Percentiles rank a stretch among this genome's conserved stretches.
Conservation (phyloP, 2,113 vertebrate species). For the Sceloporus undulatus region DNA sequence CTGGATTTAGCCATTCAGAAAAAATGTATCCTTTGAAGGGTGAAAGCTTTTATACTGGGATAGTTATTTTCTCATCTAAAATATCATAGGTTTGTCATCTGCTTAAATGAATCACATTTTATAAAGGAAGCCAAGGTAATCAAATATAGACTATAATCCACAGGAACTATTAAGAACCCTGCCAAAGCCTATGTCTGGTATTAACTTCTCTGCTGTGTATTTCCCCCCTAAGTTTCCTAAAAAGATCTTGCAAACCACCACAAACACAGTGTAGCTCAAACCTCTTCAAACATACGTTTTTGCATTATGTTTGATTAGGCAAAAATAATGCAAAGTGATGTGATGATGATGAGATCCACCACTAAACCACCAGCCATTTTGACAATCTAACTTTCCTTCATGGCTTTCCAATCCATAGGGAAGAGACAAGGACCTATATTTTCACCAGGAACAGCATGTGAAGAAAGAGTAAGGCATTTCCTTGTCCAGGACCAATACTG, state of each 20-base stretch:
- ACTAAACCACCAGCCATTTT: neutral
- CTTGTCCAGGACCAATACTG: neutral
- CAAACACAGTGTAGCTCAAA: slow-evolving; percentile 13
- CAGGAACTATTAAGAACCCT: neutral
- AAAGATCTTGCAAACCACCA: neutral
- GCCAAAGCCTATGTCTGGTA: neutral
- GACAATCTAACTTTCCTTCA: neutral
- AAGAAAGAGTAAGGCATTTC: neutral
- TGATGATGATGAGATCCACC: neutral
- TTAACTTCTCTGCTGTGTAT: neutral
- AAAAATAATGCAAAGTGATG: neutral
- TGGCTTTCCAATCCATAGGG: neutral
- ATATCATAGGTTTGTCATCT: slow-evolving; percentile 37
- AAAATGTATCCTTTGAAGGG: slow-evolving; percentile 23
- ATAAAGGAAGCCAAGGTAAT: slow-evolving; percentile 43
- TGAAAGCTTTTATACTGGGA: slow-evolving; percentile 36
- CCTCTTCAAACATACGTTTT: neutral
- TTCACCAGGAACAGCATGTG: neutral
- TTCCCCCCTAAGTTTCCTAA: neutral
- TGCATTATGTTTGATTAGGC: slow-evolving; percentile 20
- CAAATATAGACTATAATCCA: slow-evolving; percentile 5
- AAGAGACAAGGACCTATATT: neutral
- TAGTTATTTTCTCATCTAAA: slow-evolving; percentile 56
- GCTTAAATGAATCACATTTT: slow-evolving; percentile 52
- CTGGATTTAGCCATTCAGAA: slow-evolving; percentile 45